Evolutionary conservation across 2,797 vertebrate species (phyloP).

Genomic region (Jordanella pulchra): DNA sequence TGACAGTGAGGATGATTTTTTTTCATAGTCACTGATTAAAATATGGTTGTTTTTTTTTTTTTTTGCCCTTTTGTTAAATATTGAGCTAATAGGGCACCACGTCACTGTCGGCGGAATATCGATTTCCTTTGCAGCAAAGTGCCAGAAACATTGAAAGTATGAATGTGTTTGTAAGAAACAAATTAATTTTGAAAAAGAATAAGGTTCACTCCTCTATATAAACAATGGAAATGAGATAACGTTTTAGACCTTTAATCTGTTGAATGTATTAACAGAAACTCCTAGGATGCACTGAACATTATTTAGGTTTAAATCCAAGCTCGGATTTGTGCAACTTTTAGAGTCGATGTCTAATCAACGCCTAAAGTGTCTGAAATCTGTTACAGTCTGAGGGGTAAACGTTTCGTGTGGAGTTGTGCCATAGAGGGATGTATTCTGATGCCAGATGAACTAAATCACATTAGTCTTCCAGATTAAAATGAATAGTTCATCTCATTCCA

Average conservation of each 20-base stretch:
- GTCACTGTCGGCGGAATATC: not conserved
- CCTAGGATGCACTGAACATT: slow-evolving; percentile 5
- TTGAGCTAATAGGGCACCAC: not conserved
- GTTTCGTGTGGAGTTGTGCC: not conserved
- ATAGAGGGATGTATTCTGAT: not conserved
- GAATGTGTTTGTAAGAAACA: not conserved
- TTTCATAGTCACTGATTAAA: not conserved
- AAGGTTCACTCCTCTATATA: not conserved
- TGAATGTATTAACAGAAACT: slow-evolving; percentile 37
- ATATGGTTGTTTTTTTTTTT: not conserved
- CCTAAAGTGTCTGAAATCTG: not conserved
- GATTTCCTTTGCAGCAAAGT: slow-evolving; percentile 16
- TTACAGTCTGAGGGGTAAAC: not conserved
- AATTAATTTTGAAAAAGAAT: not conserved
- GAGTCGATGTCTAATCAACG: not conserved
- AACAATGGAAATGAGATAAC: slow-evolving; percentile 13
- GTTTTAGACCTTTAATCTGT: slow-evolving; percentile 26
- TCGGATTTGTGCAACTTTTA: slow-evolving; percentile 4
- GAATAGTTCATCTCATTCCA: not conserved
- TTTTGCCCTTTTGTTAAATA: not conserved
- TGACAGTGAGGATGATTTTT: slow-evolving; percentile 17
- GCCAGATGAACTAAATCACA: not conserved
- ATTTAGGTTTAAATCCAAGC: not conserved
- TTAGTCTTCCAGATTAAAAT: not conserved
- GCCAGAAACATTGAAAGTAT: not conserved